Percentiles rank a stretch among this genome's conserved stretches.
These are phyloP conservation scores for Loripinus fragilis DNA, from an alignment of 2,888 invertebrate genomes.

Conservation along the genomic window DNA sequence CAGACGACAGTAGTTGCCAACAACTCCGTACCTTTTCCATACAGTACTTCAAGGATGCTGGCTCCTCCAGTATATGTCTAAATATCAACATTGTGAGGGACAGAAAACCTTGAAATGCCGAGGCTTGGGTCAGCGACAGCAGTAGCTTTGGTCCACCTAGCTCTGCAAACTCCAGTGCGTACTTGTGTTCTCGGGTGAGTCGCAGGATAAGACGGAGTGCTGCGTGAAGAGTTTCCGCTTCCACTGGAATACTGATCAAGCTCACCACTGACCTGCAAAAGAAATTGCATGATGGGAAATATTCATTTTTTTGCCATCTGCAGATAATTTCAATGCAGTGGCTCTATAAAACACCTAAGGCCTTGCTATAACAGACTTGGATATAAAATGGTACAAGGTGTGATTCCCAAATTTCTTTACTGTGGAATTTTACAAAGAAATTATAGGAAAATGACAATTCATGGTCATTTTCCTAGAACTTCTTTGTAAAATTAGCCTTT, in stretches of 20 bases:
- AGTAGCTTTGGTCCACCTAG: slow-evolving; percentile 90
- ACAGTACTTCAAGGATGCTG: slow-evolving; percentile 88
- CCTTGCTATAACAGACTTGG: too few species aligned
- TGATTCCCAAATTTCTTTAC: too few species aligned
- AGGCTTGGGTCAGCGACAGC: slow-evolving; percentile 89
- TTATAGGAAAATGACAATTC: too few species aligned
- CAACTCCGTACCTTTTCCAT: slow-evolving; percentile 88
- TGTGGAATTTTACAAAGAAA: too few species aligned
- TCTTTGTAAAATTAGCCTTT: too few species aligned
- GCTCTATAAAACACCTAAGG: too few species aligned
- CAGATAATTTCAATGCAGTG: too few species aligned
- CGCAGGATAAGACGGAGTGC: slow-evolving; percentile 90
- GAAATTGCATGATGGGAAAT: not conserved
- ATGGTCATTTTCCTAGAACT: too few species aligned
- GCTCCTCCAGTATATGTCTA: slow-evolving; percentile 91
- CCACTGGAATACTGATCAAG: slow-evolving; percentile 88
- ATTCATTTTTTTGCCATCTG: too few species aligned
- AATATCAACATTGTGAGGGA: slow-evolving; percentile 90
- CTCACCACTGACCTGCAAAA: slow-evolving; percentile 86
- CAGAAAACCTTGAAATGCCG: slow-evolving; percentile 90
- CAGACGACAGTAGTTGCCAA: too few species aligned
- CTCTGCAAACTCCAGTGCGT: slow-evolving; percentile 89
- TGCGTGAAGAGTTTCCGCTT: slow-evolving; percentile 91
- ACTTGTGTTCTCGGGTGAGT: slow-evolving; percentile 89
- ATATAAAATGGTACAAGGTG: too few species aligned